Evolutionary conservation across 2,888 invertebrate species (phyloP).

Genomic region (Pocota personata): DNA sequence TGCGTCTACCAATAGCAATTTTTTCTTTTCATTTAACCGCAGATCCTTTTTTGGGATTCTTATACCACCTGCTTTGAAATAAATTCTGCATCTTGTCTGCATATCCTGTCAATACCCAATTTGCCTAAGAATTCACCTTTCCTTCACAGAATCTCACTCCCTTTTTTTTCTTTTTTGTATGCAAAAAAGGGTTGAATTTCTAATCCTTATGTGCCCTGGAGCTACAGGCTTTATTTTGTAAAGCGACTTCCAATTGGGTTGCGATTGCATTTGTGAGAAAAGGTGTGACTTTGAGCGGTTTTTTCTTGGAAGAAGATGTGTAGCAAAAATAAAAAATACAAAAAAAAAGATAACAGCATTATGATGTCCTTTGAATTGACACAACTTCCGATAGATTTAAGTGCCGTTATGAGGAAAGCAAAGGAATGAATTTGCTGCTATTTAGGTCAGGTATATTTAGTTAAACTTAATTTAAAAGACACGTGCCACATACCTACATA

Average conservation of each 20-base stretch:
- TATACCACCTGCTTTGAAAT: constrained; percentile 63
- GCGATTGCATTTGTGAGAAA: constrained; percentile 5
- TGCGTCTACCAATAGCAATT: constrained; percentile 41
- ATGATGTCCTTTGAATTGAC: background rate
- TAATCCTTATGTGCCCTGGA: constrained; percentile 44
- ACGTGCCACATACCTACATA: too few relatives aligned
- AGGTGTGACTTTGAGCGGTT: constrained; percentile 45
- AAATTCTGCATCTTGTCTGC: constrained; percentile 71
- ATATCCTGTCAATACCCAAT: constrained; percentile 71
- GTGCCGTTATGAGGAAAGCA: background rate
- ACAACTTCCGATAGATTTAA: constrained; percentile 1
- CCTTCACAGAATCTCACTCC: background rate
- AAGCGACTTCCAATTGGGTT: constrained; percentile 12
- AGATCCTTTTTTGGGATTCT: constrained; percentile 24
- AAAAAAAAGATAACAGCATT: background rate
- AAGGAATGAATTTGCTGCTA: too few relatives aligned
- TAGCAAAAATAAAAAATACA: too few relatives aligned
- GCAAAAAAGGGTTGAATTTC: constrained; percentile 53
- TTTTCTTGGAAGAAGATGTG: constrained; percentile 8
- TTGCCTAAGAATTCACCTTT: constrained; percentile 66
- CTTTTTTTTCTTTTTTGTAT: background rate
- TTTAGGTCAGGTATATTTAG: too few relatives aligned
- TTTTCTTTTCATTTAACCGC: constrained; percentile 36
- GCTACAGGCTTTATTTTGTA: constrained; percentile 33
- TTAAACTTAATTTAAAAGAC: too few relatives aligned